These are phyloP conservation scores for Perccottus glenii DNA, from an alignment of 2,113 vertebrate species.

Conservation along the genomic window DNA sequence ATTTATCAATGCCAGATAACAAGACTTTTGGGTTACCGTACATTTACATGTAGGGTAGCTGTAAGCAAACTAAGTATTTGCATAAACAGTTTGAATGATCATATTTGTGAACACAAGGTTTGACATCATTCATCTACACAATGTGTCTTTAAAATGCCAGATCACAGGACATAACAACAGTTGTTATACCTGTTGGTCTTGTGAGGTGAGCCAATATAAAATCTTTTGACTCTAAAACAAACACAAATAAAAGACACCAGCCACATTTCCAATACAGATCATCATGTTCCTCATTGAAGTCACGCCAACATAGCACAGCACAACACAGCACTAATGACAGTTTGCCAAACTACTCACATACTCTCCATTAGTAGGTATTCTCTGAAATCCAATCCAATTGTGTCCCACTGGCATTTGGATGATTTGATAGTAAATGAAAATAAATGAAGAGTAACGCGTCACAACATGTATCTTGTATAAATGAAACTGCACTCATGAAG, in stretches of 20 bases:
- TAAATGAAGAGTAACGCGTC: no score
- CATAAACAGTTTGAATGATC: no score
- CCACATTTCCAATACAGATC: no score
- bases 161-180: neutral
- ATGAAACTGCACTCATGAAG: neutral
- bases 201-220: neutral
- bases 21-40: no score
- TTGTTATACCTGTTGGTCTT: neutral
- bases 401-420: neutral
- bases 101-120: neutral
- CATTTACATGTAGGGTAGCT: no score
- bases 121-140: neutral
- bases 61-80: no score
- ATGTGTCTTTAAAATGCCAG: neutral
- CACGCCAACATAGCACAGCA: neutral
- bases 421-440: no score
- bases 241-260: no score
- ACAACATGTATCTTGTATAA: neutral
- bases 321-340: neutral
- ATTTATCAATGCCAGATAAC: neutral
- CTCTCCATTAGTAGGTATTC: neutral
- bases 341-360: slow-evolving; percentile 27
- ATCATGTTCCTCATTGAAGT: no score
- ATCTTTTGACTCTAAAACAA: neutral
- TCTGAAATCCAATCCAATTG: neutral